Conservation (phyloP, 2,888 invertebrate species). For the Leucoptera coffeella region DNA sequence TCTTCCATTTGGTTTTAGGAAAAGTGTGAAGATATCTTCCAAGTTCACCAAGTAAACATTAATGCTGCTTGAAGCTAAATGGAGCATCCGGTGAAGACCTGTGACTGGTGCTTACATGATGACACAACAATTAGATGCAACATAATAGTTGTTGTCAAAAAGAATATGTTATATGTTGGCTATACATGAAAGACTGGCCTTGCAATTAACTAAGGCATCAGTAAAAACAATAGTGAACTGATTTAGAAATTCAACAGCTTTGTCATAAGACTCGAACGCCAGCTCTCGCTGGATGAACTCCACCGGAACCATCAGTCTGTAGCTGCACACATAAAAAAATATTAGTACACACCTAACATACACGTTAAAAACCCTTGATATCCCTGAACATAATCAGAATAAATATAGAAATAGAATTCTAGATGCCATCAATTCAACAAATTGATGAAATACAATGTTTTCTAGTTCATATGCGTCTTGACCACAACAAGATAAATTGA, state of each 20-base stretch:
- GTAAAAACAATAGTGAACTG: conserved; percentile 71
- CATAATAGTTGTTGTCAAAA: conserved; percentile 26
- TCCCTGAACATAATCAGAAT: no score
- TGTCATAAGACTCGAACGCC: conserved; percentile 78
- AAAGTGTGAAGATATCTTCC: no score
- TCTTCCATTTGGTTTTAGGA: no score
- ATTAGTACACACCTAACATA: conserved; percentile 15
- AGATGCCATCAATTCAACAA: no score
- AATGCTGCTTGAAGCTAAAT: no score
- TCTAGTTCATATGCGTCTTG: no score
- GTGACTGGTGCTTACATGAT: conserved; percentile 28
- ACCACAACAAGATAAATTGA: no score
- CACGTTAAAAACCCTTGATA: neutral
- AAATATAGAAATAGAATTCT: no score
- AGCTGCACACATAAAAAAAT: conserved; percentile 67
- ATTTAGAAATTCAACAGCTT: conserved; percentile 83
- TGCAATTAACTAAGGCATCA: conserved; percentile 83
- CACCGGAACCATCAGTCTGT: conserved; percentile 86
- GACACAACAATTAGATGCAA: conserved; percentile 30
- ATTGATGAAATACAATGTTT: no score
- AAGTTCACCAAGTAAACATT: no score
- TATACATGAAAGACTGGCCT: conserved; percentile 63
- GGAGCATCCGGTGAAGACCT: conserved; percentile 17
- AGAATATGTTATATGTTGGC: conserved; percentile 50
- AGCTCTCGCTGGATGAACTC: conserved; percentile 81